phyloP scores from a whole-genome alignment of 2,888 invertebrate genomes.

The Harpalus rubripes region DNA sequence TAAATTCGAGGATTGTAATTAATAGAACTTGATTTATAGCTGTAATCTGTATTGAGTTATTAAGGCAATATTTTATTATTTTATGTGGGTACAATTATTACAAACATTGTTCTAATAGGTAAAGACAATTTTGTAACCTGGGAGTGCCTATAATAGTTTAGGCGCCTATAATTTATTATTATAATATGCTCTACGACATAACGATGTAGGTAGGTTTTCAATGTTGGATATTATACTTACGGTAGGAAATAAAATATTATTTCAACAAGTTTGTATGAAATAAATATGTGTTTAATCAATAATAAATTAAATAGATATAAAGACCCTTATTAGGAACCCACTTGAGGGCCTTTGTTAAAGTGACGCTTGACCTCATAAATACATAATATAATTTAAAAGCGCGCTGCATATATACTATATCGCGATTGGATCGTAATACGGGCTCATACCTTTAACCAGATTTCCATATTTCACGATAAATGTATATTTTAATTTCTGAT shows the following conservation, averaged over 20 bases:
- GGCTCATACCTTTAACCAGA: too few relatives aligned
- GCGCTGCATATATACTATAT: too few relatives aligned
- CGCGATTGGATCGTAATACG: too few relatives aligned
- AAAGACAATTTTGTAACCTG: not conserved
- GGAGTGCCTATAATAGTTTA: not conserved
- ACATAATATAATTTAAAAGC: too few relatives aligned
- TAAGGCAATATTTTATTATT: constrained; percentile 4
- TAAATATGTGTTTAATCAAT: too few relatives aligned
- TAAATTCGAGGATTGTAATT: not conserved
- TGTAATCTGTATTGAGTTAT: not conserved
- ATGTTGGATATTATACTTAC: not conserved
- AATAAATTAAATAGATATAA: too few relatives aligned
- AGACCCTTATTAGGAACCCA: too few relatives aligned
- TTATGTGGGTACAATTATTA: not conserved
- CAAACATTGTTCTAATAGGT: not conserved
- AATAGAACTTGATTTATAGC: constrained; percentile 20
- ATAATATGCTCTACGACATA: not conserved
- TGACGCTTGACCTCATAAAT: too few relatives aligned
- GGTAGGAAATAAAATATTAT: not conserved
- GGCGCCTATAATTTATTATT: not conserved
- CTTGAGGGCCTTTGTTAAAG: too few relatives aligned
- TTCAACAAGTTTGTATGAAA: too few relatives aligned
- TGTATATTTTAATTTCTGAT: too few relatives aligned
- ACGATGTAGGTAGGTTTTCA: not conserved
- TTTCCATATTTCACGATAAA: too few relatives aligned